Evolutionary conservation across 1,140 invertebrate genomes (phyloP).

Genomic region (Trichonephila clavipes): DNA sequence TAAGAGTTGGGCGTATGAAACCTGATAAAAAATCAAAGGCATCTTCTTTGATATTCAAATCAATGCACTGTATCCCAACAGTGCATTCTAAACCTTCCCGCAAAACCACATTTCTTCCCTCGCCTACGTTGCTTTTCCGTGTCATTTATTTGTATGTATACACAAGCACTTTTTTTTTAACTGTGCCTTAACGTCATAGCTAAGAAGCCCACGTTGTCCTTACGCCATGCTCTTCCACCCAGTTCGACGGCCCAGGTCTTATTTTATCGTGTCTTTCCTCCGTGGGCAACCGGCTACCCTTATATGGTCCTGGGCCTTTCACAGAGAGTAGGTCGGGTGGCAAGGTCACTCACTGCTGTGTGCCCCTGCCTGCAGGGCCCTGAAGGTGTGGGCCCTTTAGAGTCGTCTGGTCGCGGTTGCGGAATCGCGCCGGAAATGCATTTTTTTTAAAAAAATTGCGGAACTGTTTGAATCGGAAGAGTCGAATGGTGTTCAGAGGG

Average conservation of each 20-base stretch:
- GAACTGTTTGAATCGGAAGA: background rate
- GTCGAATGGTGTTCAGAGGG: background rate
- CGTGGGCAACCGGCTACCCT: slow-evolving; percentile 56
- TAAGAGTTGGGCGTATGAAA: too few relatives aligned
- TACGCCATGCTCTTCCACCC: slow-evolving; percentile 10
- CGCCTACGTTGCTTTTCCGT: slow-evolving; percentile 14
- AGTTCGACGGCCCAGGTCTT: slow-evolving; percentile 45
- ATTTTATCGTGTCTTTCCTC: background rate
- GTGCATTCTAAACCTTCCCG: background rate
- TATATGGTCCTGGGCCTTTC: slow-evolving; percentile 53
- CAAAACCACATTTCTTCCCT: slow-evolving; percentile 10
- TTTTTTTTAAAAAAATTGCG: background rate
- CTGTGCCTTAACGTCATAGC: background rate
- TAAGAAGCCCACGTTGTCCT: slow-evolving; percentile 26
- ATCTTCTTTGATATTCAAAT: slow-evolving; percentile 24
- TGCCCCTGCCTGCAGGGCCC: slow-evolving; percentile 28
- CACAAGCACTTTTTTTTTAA: background rate
- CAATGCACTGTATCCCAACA: background rate
- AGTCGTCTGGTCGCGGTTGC: background rate
- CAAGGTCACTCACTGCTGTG: slow-evolving; percentile 34
- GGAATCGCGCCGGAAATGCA: slow-evolving; percentile 21
- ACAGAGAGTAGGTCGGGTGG: slow-evolving; percentile 27
- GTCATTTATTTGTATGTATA: slow-evolving; percentile 37
- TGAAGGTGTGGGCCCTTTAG: background rate
- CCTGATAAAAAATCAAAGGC: background rate